phyloP scores from a whole-genome alignment of 2,888 invertebrate species.

The Ferrisia virgata region DNA sequence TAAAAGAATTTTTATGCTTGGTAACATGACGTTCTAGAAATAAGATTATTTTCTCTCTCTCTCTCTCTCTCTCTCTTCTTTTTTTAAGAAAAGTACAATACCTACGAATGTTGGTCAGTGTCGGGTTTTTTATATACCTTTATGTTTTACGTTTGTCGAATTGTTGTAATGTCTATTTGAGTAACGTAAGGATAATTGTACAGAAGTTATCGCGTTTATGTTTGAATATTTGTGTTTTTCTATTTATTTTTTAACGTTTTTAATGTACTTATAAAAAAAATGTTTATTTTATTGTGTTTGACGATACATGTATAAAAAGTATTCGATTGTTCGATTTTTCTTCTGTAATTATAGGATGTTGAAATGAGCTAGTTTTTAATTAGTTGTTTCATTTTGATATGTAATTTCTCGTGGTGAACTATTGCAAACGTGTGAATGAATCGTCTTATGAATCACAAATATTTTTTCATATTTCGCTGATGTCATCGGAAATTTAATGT shows the following conservation, averaged over 20 bases:
- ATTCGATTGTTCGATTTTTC: conserved; percentile 21
- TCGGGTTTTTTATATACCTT: conserved; percentile 21
- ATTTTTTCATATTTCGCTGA: background rate
- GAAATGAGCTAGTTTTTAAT: background rate
- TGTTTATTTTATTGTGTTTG: conserved; percentile 14
- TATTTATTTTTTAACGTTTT: conserved; percentile 28
- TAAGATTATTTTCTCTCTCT: background rate
- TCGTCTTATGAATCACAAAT: background rate
- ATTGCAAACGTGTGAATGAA: background rate
- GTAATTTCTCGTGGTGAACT: background rate
- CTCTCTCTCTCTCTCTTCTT: background rate
- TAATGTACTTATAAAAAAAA: conserved; percentile 26
- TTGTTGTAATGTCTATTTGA: background rate
- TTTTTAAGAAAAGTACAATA: conserved; percentile 4
- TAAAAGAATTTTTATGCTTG: background rate
- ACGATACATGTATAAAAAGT: conserved; percentile 19
- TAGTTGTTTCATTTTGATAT: background rate
- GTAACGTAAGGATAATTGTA: conserved; percentile 12
- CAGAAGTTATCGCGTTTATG: conserved; percentile 40
- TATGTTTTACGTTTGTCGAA: conserved; percentile 1
- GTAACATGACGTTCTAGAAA: background rate
- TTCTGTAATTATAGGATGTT: conserved; percentile 10
- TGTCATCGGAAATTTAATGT: background rate
- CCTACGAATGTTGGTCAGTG: background rate
- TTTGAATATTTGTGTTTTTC: conserved; percentile 43